phyloP scores from a whole-genome alignment of 2,797 vertebrate genomes.

The Vireo griseus region DNA sequence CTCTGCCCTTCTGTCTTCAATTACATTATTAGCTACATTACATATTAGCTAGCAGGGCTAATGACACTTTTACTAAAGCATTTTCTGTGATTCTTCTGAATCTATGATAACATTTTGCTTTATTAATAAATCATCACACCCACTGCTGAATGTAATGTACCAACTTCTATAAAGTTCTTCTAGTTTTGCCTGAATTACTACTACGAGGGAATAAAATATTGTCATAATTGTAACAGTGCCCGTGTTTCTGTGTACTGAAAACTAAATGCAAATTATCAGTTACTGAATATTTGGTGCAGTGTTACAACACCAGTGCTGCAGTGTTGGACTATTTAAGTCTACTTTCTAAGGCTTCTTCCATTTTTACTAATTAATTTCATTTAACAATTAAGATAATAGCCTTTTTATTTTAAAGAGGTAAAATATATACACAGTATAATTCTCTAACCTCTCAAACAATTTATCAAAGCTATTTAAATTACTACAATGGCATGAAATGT shows the following conservation, averaged over 20 bases:
- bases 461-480: conserved; percentile 82
- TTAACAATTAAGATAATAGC: conserved; percentile 81
- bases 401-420: conserved; percentile 78
- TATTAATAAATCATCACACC: conserved; percentile 38
- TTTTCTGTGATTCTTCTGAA: conserved; percentile 1
- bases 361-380: conserved; percentile 77
- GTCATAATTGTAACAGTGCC: not conserved
- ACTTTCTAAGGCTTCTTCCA: conserved; percentile 45
- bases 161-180: conserved; percentile 19
- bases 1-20: conserved; percentile 13
- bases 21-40: not conserved
- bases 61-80: conserved; percentile 9
- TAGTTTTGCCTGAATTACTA: conserved; percentile 9
- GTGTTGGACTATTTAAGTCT: conserved; percentile 25
- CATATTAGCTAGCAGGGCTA: not conserved
- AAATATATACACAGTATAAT: conserved; percentile 75
- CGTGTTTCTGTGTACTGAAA: conserved; percentile 31
- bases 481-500: conserved; percentile 78
- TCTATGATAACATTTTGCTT: not conserved
- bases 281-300: conserved; percentile 53
- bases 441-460: conserved; percentile 78
- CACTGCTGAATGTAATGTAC: not conserved
- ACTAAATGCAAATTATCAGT: conserved; percentile 41
- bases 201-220: not conserved
- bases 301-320: conserved; percentile 3